Evolutionary conservation across 2,113 vertebrate genomes (phyloP), one percentile per base, ranked within the genome.

Genomic region (Aspiorhynchus laticeps): DNA sequence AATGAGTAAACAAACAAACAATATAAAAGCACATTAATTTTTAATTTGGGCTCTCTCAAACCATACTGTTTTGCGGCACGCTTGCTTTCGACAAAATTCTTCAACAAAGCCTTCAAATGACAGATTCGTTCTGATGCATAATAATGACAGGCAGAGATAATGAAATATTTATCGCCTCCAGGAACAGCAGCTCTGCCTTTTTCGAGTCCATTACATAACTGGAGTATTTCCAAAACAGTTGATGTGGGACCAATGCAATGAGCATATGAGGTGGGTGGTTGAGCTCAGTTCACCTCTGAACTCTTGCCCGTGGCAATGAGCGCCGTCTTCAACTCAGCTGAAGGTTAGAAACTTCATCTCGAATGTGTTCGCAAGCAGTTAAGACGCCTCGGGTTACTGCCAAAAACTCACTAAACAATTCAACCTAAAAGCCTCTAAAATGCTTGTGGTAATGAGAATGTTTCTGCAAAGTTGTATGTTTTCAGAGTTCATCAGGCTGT

Each of bases 391-490:
- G 17, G 74, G 85, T 53, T 53, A 67, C 65, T 79, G 80, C 80
- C 85, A 79, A 80, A 89, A 85, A 75, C 78, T 87, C 73, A 48
- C 86, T 87, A 89, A 92, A 93, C 91, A 90, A 26, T 77, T 56
- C 75, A 88, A 84, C 85, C 69, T 85, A 91, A 91, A 87, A 86
- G 86, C 91, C 87, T 88, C 67, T 90, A 87, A 36, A 90, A 88
- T n/a, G 88, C 82, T 73, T 85, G 86, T 63, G 61, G 77, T 88
- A 75, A 88, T 61, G 31, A 84, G 53, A 87, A 83, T 56, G 33
- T 84, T 87, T 84, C n/a, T 48, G 21, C 67, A 73, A 73, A 74
- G 26, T 48, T 43, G 24, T 43, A 43, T 14, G 24, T 75, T 77
- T 77, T 51, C 26, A 78, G 75, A 78, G 46, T 33, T 78, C 75